Base-by-base conservation (phyloP, 2,888 invertebrate genomes). In the Spisula solida region DNA sequence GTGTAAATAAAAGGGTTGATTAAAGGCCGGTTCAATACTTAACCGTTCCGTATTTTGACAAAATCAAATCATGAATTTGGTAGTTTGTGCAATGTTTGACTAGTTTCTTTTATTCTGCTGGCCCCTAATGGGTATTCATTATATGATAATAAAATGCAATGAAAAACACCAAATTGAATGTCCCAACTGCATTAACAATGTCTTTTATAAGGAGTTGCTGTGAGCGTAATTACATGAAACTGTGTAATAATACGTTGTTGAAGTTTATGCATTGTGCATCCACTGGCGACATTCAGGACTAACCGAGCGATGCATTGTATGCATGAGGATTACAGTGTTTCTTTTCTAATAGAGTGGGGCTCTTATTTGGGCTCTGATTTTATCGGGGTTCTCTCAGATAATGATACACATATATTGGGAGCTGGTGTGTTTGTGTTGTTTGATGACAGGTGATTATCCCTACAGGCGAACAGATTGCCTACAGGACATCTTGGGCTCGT, bases 401-500 rank as follows among this genome's bases (percentile, higher is more conserved):
- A 85, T 85, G 78, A 85, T 85, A 51, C 75, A 8, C n/a, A 16
- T 79, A 78, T 85, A 41, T 25, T 85, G 79, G 85, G 79, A 20
- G 12, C n/a, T 34, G 6, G 78, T 55, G 79, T 85, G 85, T 85
- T 85, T 85, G 85, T 56, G 79, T 85, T 90, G 87, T 87, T 41
- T 85, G 87, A 87, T 88, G 79, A 78, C 18, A 66, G 78, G 78
- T 82, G 79, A 90, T 90, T 90, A 90, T 84, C 90, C 47, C 90
- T 18, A 82, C 82, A 47, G 84, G 81, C 78, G 81, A 78, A 87
- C 89, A 87, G 89, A 87, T 87, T 89, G 89, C 31, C 31, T 79
- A 55, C 78, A 55, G 83, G 25, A 41, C 60, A 81, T 75, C 60
- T 48, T 47, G 51, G 56, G 82, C 6, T 47, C 34, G 31, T 56